Percentiles rank a stretch among this genome's conserved stretches.
Conservation (phyloP, 2,797 vertebrate species). For the Macropodus opercularis region DNA sequence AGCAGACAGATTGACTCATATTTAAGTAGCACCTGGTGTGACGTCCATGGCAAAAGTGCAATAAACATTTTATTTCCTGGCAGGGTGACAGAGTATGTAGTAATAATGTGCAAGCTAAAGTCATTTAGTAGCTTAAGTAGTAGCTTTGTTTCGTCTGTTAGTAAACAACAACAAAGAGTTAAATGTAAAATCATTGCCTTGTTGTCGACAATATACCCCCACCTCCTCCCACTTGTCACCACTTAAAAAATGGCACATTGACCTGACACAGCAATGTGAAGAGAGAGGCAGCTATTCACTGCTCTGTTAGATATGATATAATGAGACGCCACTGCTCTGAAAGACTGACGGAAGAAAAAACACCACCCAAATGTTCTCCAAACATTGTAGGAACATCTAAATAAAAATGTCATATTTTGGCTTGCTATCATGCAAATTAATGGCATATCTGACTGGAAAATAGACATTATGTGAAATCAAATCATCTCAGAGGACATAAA, state of each 20-base stretch:
- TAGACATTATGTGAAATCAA: conserved; percentile 85
- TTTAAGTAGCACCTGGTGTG: conserved; percentile 1
- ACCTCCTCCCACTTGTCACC: conserved; percentile 59
- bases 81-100: conserved; percentile 12
- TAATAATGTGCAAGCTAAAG: conserved; percentile 23
- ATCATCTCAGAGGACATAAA: conserved; percentile 83
- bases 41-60: not conserved
- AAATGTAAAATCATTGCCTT: conserved; percentile 70
- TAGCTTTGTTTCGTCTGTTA: conserved; percentile 42
- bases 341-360: conserved; percentile 83
- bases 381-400: conserved; percentile 76
- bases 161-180: conserved; percentile 76
- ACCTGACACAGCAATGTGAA: conserved; percentile 79
- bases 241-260: conserved; percentile 81
- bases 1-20: conserved; percentile 4
- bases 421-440: conserved; percentile 83
- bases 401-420: conserved; percentile 84
- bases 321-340: conserved; percentile 75
- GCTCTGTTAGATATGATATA: conserved; percentile 84
- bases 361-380: conserved; percentile 80
- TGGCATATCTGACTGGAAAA: conserved; percentile 82
- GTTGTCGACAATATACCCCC: conserved; percentile 64
- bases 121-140: conserved; percentile 50
- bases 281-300: conserved; percentile 76
- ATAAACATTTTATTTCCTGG: not conserved